Conservation (phyloP, 2,888 invertebrate genomes). For the Anthophora plumipes region DNA sequence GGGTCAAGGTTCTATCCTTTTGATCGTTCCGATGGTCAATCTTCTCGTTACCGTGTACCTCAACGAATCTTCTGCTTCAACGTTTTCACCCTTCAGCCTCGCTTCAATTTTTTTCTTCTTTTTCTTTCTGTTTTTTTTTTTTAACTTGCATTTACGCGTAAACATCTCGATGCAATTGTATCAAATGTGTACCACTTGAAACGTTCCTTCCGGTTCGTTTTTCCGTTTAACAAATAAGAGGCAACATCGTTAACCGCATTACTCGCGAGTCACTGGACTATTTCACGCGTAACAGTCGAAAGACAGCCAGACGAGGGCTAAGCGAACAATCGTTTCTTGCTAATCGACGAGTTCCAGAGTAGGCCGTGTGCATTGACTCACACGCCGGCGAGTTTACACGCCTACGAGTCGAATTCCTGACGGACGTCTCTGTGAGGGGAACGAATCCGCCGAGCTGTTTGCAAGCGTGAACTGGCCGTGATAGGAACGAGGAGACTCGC, state of each 20-base stretch:
- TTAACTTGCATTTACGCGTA: background rate
- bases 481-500: background rate
- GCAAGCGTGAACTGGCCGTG: background rate
- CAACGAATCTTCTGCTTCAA: background rate
- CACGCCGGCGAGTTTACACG: conserved; percentile 38
- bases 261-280: conserved; percentile 12
- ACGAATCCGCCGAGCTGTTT: conserved; percentile 23
- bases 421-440: conserved; percentile 26
- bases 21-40: conserved; percentile 17
- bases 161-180: background rate
- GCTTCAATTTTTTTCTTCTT: background rate
- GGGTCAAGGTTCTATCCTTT: conserved; percentile 19
- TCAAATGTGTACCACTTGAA: too few relatives aligned
- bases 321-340: conserved; percentile 22
- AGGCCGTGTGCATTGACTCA: conserved; percentile 41
- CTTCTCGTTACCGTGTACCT: background rate
- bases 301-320: conserved; percentile 11
- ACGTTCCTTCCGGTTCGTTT: conserved; percentile 17
- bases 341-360: conserved; percentile 34
- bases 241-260: conserved; percentile 10
- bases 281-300: conserved; percentile 19
- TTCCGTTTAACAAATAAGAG: conserved; percentile 29
- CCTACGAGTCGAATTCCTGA: conserved; percentile 26
- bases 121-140: background rate
- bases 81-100: background rate